These are phyloP conservation scores for Coturnix japonica DNA, from an alignment of 2,113 vertebrate species.

Conservation along the genomic window DNA sequence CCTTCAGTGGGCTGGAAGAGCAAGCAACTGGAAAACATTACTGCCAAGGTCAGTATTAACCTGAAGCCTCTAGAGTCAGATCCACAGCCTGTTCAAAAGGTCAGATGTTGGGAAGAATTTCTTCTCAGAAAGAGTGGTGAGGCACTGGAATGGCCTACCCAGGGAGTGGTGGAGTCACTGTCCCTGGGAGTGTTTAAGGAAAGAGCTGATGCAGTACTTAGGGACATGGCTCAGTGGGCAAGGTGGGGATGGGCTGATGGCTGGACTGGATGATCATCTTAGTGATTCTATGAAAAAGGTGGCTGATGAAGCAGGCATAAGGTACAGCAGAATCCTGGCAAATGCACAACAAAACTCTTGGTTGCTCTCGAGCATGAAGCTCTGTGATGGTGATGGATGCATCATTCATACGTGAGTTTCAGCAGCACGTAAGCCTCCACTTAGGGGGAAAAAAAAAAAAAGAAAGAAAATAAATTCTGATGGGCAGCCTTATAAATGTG, in stretches of 20 bases:
- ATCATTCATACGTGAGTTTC: accelerated
- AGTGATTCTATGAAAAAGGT: too few relatives aligned
- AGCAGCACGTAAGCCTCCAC: not conserved
- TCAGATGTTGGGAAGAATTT: not conserved
- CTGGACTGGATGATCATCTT: too few relatives aligned
- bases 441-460: not conserved
- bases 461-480: not conserved
- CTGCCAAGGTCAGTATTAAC: not conserved
- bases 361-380: not conserved
- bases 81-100: not conserved
- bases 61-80: not conserved
- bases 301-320: not conserved
- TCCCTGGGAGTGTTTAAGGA: too few relatives aligned
- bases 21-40: not conserved
- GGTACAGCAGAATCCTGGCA: not conserved
- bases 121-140: too few relatives aligned
- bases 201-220: too few relatives aligned
- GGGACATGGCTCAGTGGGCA: too few relatives aligned
- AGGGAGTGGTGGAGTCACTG: too few relatives aligned
- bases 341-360: not conserved
- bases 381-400: accelerated
- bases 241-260: too few relatives aligned
- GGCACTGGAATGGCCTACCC: too few relatives aligned
- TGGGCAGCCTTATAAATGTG: not conserved
- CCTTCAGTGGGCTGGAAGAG: not conserved